These are phyloP conservation scores for Diplodus puntazzo DNA, from an alignment of 2,797 vertebrate species.

Conservation along the genomic window DNA sequence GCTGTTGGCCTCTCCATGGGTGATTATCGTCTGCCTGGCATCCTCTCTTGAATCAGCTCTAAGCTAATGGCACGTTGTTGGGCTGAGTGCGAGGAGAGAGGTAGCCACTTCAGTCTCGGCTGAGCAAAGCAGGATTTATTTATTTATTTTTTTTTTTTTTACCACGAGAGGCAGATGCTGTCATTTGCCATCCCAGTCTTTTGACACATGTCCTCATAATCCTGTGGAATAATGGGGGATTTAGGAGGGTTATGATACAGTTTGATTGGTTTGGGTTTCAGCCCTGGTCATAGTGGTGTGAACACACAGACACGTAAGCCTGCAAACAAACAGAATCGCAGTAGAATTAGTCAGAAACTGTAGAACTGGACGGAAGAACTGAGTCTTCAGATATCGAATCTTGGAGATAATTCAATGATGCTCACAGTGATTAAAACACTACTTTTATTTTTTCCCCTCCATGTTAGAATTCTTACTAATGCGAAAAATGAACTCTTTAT, in stretches of 20 bases:
- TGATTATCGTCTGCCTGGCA: slow-evolving; percentile 41
- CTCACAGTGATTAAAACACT: not conserved
- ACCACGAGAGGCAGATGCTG: slow-evolving; percentile 23
- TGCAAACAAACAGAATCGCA: not conserved
- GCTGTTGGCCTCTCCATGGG: slow-evolving; percentile 13
- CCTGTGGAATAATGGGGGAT: slow-evolving; percentile 30
- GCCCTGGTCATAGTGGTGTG: not conserved
- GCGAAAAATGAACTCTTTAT: no score
- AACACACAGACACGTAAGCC: not conserved
- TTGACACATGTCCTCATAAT: slow-evolving; percentile 51
- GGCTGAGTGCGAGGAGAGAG: slow-evolving; percentile 22
- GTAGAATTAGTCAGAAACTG: not conserved
- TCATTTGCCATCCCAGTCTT: slow-evolving; percentile 32
- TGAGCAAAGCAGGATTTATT: slow-evolving; percentile 12
- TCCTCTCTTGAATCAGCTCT: slow-evolving; percentile 32
- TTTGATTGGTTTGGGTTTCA: slow-evolving; percentile 17
- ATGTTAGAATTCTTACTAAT: no score
- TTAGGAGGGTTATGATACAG: slow-evolving; percentile 22
- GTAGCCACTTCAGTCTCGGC: slow-evolving; percentile 33
- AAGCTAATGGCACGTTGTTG: slow-evolving; percentile 41
- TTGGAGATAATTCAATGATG: no score
- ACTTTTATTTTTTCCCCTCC: no score
- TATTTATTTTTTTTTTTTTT: not conserved
- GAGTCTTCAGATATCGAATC: no score
- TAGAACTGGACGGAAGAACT: no score